These are phyloP conservation scores for Celastrina argiolus DNA, from an alignment of 2,888 invertebrate species.

Conservation along the genomic window DNA sequence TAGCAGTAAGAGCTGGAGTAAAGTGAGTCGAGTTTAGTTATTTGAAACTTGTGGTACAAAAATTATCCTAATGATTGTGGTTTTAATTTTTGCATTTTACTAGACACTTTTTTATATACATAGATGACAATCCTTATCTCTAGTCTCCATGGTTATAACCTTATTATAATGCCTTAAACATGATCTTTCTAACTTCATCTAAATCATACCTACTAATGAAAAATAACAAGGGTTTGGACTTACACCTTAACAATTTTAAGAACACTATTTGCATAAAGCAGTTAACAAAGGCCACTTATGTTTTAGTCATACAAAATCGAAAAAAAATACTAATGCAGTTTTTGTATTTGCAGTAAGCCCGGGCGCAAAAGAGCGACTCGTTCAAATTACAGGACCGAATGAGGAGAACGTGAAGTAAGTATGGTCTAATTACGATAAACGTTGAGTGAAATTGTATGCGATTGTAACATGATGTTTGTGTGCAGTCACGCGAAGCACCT, in stretches of 20 bases:
- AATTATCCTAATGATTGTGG: too few species aligned
- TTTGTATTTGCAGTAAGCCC: constrained; percentile 86
- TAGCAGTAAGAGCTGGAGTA: too few species aligned
- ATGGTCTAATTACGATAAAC: constrained; percentile 20
- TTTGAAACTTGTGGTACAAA: too few species aligned
- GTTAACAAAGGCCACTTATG: background rate
- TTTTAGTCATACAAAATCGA: background rate
- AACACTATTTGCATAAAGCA: constrained; percentile 1
- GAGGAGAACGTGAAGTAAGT: constrained; percentile 95
- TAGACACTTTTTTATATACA: too few species aligned
- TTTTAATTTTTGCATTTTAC: too few species aligned
- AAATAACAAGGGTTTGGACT: background rate
- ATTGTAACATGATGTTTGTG: background rate
- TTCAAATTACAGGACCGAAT: constrained; percentile 95
- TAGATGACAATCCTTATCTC: too few species aligned
- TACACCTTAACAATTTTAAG: background rate
- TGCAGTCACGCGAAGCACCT: constrained; percentile 91
- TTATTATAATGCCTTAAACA: background rate
- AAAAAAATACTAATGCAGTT: background rate
- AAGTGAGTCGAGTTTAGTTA: too few species aligned
- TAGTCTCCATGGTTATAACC: too few species aligned
- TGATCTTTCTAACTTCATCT: constrained; percentile 5
- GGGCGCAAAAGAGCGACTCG: constrained; percentile 95
- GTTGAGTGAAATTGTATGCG: background rate
- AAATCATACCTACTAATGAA: background rate